phyloP scores from a whole-genome alignment of 2,888 invertebrate species.

The Mechanitis mazaeus region DNA sequence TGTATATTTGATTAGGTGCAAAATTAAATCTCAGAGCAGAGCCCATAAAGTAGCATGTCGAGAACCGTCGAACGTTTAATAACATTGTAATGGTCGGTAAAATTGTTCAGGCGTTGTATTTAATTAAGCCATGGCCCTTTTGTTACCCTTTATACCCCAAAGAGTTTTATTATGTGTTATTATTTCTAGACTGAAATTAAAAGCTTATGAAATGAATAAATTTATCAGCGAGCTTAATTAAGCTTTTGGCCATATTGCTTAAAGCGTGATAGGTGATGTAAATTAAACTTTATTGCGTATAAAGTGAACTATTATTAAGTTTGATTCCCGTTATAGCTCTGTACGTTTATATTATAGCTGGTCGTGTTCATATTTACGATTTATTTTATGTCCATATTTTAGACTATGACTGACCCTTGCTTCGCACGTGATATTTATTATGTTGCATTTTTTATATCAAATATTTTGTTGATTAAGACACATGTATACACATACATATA shows the following conservation, averaged over 20 bases:
- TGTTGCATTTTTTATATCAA: neutral
- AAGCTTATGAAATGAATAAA: conserved; percentile 33
- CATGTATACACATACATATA: no score
- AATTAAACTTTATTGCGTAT: conserved; percentile 19
- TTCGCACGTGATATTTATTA: neutral
- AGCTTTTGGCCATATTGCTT: conserved; percentile 22
- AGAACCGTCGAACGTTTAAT: conserved; percentile 70
- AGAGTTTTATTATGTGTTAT: conserved; percentile 62
- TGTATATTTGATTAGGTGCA: conserved; percentile 38
- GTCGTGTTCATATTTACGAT: no score
- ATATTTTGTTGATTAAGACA: no score
- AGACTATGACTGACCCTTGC: no score
- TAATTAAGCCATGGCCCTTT: conserved; percentile 66
- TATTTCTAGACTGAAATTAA: conserved; percentile 49
- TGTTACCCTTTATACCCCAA: conserved; percentile 49
- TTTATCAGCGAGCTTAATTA: conserved; percentile 26
- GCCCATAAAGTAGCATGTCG: conserved; percentile 62
- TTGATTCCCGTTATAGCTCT: no score
- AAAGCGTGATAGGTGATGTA: conserved; percentile 16
- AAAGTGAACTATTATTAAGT: conserved; percentile 19
- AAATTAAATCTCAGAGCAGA: conserved; percentile 63
- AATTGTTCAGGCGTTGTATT: conserved; percentile 62
- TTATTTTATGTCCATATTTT: no score
- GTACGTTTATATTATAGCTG: no score
- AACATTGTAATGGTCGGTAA: conserved; percentile 67